phyloP scores from a whole-genome alignment of 2,888 invertebrate genomes.

The Cantharis nigra region DNA sequence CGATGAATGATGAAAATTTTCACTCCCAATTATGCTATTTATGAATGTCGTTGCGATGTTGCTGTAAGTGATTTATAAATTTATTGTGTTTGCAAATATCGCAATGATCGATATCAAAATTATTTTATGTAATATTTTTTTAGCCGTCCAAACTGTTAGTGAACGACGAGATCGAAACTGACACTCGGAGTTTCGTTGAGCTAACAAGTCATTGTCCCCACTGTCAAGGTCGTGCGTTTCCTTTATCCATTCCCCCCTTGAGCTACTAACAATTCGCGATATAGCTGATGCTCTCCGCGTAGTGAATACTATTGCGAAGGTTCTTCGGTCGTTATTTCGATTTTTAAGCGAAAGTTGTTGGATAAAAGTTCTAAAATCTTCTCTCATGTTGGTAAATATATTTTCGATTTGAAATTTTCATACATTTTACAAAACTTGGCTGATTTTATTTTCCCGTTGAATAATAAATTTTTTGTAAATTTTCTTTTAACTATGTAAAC shows the following conservation, averaged over 20 bases:
- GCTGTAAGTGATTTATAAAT: neutral
- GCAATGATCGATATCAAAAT: neutral
- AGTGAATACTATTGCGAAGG: neutral
- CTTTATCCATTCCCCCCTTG: slow-evolving; percentile 23
- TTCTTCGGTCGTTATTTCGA: neutral
- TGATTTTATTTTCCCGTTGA: neutral
- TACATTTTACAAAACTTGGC: neutral
- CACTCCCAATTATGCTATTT: neutral
- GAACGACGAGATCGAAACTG: neutral
- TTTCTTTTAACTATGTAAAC: neutral
- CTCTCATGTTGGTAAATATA: neutral
- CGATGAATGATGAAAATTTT: neutral
- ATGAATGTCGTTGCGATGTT: neutral
- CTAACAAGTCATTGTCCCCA: slow-evolving; percentile 40
- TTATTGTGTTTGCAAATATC: neutral
- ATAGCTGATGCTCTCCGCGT: neutral
- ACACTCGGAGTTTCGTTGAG: slow-evolving; percentile 8
- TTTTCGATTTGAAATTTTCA: neutral
- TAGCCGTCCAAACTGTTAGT: neutral
- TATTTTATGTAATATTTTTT: neutral
- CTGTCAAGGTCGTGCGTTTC: slow-evolving; percentile 41
- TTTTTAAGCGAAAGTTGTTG: neutral
- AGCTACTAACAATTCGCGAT: slow-evolving; percentile 12
- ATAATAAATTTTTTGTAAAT: neutral
- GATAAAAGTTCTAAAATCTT: neutral